Evolutionary conservation across 2,113 vertebrate genomes (phyloP), one percentile per base, ranked within the genome.

Genomic region (Glaucomys volans): DNA sequence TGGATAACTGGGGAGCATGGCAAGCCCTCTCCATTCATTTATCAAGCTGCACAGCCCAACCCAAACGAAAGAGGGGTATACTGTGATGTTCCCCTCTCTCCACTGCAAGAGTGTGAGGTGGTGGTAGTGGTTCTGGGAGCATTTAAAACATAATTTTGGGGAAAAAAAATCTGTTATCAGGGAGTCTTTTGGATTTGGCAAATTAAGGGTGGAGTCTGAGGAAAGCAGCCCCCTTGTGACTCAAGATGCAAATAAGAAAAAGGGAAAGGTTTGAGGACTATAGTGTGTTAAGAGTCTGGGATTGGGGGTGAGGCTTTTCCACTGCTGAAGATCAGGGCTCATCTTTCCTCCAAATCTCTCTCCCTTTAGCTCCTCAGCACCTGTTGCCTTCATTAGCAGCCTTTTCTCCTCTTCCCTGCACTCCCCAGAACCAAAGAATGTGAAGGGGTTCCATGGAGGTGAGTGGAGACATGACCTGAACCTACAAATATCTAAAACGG

Each of bases 301-400:
- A 64, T 42, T 76, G 44, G 80, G 76, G 64, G 72, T 93, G 80
- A 85, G 37, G 75, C n/a, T 75, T 76, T 85, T 85, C 30, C 47
- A 72, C 32, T 89, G 85, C 77, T 87, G 75, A 83, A 92, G 95
- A 96, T 74, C 52, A 87, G 75, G 83, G 81, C 93, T 98, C 92
- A 96, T 57, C 79, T 86, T 90, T 91, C 80, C 92, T 92, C 74
- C 69, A 82, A 79, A 90, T 95, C 93, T 95, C 52, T 91, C 87
- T 82, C 26, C 83, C 86, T 95, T 83, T 93, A 98, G 98, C 77
- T 90, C 93, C 82, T 96, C 97, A 95, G 97, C 98, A 93, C 96
- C 96, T 94, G 96, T 97, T 95, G 98, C 97, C 91, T 98, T 94
- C 91, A 97, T 95, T 99, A 99, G 97, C 99, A 98, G 95, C 96